phyloP scores from a whole-genome alignment of 2,888 invertebrate species.

The Phengaris alcon region DNA sequence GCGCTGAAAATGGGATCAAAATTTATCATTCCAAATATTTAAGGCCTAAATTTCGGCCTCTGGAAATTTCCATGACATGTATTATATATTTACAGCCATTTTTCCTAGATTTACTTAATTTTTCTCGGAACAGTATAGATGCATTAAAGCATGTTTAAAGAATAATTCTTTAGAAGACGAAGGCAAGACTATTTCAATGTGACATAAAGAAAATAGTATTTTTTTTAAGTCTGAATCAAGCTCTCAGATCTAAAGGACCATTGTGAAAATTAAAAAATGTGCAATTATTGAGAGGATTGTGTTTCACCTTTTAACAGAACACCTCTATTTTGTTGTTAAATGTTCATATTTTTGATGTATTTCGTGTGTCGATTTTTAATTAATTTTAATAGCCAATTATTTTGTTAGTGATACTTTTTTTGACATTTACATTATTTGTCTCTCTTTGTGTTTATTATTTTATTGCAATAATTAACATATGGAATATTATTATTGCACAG shows the following conservation, averaged over 20 bases:
- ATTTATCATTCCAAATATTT: conserved; percentile 44
- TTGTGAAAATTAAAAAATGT: neutral
- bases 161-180: neutral
- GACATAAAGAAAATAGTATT: neutral
- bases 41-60: conserved; percentile 1
- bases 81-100: conserved; percentile 8
- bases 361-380: conserved; percentile 15
- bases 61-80: neutral
- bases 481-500: neutral
- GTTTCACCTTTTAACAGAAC: conserved; percentile 19
- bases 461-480: neutral
- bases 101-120: neutral
- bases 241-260: conserved; percentile 12
- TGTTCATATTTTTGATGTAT: conserved; percentile 6
- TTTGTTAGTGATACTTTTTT: neutral
- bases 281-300: conserved; percentile 15
- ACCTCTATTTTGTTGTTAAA: conserved; percentile 20
- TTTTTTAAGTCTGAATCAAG: neutral
- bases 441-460: neutral
- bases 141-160: neutral
- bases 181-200: neutral
- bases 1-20: conserved; percentile 42
- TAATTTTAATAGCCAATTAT: conserved; percentile 19
- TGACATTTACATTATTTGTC: conserved; percentile 16
- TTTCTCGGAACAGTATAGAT: neutral